Percentiles rank a stretch among this genome's conserved stretches.
phyloP scores from a whole-genome alignment of 1,140 invertebrate genomes.

The Drosophila ercepeae region DNA sequence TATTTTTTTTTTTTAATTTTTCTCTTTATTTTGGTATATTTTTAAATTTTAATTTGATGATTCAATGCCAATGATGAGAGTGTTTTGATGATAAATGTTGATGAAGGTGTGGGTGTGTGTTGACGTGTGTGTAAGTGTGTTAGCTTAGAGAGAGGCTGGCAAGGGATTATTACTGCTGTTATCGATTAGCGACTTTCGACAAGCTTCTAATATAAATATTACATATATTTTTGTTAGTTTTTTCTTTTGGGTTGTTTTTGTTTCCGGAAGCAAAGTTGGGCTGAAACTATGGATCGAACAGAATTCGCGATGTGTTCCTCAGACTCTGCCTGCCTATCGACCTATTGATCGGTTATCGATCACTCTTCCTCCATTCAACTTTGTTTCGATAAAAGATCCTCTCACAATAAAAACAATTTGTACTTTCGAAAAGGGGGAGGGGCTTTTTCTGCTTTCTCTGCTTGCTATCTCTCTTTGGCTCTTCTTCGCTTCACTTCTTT shows the following conservation, averaged over 20 bases:
- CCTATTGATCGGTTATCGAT: slow-evolving; percentile 30
- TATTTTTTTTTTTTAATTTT: slow-evolving; percentile 19
- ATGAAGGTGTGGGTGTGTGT: slow-evolving; percentile 25
- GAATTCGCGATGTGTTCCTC: slow-evolving; percentile 34
- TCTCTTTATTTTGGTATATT: slow-evolving; percentile 1
- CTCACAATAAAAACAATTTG: slow-evolving; percentile 84
- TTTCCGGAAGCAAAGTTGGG: slow-evolving; percentile 40
- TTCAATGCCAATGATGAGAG: slow-evolving; percentile 37
- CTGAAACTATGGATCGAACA: slow-evolving; percentile 50
- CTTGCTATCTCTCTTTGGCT: slow-evolving; percentile 24
- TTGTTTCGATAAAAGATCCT: slow-evolving; percentile 75
- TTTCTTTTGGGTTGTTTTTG: slow-evolving; percentile 28
- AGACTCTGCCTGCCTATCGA: slow-evolving; percentile 40
- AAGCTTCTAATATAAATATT: slow-evolving; percentile 31
- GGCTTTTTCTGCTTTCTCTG: slow-evolving; percentile 65
- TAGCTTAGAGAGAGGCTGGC: slow-evolving; percentile 47
- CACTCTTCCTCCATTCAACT: slow-evolving; percentile 48
- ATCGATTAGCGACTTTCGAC: slow-evolving; percentile 38
- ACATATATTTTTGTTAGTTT: slow-evolving; percentile 30
- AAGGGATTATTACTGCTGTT: slow-evolving; percentile 36
- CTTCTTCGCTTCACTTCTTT: slow-evolving; percentile 29
- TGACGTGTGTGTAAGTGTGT: slow-evolving; percentile 8
- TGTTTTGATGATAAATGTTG: slow-evolving; percentile 21
- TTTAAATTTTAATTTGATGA: slow-evolving; percentile 35
- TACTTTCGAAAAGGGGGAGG: slow-evolving; percentile 84